These are phyloP conservation scores for Sarotherodon lohbergeri DNA, from an alignment of 2,113 vertebrate genomes.

Conservation along the genomic window DNA sequence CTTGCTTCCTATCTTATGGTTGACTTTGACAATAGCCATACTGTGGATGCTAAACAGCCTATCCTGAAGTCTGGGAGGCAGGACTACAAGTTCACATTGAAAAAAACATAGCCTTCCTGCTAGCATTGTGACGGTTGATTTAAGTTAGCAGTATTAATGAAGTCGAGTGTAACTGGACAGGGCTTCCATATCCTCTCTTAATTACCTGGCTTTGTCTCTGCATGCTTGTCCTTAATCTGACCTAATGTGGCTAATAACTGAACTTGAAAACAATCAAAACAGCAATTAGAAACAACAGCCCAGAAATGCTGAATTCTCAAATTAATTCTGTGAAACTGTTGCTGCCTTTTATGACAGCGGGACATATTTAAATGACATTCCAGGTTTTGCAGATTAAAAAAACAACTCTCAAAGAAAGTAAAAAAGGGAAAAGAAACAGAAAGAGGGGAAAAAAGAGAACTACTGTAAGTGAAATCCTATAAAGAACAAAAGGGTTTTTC, in stretches of 20 bases:
- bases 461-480: not conserved
- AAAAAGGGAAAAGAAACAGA: not conserved
- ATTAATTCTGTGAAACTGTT: slow-evolving; percentile 24
- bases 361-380: not conserved
- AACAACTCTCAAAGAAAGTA: not conserved
- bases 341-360: not conserved
- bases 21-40: slow-evolving; percentile 70
- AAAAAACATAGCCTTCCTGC: slow-evolving; percentile 61
- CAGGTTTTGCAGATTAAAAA: not conserved
- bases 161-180: slow-evolving; percentile 49
- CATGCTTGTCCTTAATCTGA: slow-evolving; percentile 69
- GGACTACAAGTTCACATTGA: slow-evolving; percentile 72
- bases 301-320: slow-evolving; percentile 32
- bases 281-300: slow-evolving; percentile 62
- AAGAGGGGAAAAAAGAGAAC: not conserved
- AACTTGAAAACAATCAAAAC: slow-evolving; percentile 63
- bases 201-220: slow-evolving; percentile 65
- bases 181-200: slow-evolving; percentile 50
- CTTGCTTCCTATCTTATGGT: slow-evolving; percentile 66
- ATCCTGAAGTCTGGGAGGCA: slow-evolving; percentile 53
- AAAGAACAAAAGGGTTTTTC: not conserved
- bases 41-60: slow-evolving; percentile 71
- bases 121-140: slow-evolving; percentile 62
- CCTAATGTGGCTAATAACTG: slow-evolving; percentile 71
- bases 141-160: slow-evolving; percentile 64